These are phyloP conservation scores for Tetragonula carbonaria DNA, from an alignment of 2,888 invertebrate species.

Conservation along the genomic window DNA sequence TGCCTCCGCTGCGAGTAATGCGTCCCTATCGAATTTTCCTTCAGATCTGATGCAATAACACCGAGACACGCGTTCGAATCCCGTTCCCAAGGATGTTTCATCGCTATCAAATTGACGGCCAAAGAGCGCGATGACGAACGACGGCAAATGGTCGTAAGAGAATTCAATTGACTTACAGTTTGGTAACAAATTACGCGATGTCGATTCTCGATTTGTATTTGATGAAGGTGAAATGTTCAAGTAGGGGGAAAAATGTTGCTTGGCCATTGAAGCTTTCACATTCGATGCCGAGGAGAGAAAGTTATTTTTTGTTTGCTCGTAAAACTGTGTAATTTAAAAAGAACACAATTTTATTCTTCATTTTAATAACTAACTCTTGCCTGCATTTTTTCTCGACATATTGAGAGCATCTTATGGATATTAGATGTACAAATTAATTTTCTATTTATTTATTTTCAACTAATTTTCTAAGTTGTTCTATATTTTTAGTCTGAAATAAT, in stretches of 20 bases:
- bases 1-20: constrained; percentile 28
- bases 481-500: too few relatives aligned
- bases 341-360: background rate
- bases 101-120: background rate
- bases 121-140: background rate
- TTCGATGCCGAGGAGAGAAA: background rate
- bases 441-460: too few relatives aligned
- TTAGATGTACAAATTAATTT: too few relatives aligned
- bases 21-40: constrained; percentile 49
- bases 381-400: too few relatives aligned
- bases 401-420: too few relatives aligned
- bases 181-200: background rate
- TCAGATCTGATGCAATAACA: constrained; percentile 34
- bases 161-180: constrained; percentile 9
- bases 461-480: too few relatives aligned
- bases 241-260: background rate
- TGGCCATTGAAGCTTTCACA: background rate
- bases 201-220: background rate
- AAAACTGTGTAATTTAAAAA: background rate
- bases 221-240: background rate
- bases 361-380: background rate
- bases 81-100: background rate
- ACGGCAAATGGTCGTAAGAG: background rate
- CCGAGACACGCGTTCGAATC: background rate
- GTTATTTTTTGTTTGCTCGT: background rate